Base-by-base conservation (phyloP, 2,888 invertebrate species). In the Biston stratarius region DNA sequence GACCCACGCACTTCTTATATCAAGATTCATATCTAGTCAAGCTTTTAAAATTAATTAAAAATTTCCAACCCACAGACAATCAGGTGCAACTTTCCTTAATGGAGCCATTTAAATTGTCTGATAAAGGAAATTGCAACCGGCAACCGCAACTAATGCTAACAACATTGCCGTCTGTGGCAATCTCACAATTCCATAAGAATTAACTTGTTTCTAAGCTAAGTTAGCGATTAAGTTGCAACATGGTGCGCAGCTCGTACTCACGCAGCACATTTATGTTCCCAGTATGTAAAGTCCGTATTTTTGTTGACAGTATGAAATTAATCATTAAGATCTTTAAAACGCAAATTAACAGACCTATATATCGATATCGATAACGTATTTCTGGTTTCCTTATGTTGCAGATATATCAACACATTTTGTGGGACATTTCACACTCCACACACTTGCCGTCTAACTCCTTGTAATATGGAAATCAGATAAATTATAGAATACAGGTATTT, bases 211-310 rank as follows among this genome's bases (percentile, higher is more conserved):
- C 81, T 80, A 82, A 83, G 83, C 80, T 80, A 83, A 88, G 87
- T 90, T 87, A 74, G 84, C 85, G 87, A 89, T 90, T 88, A 88
- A 90, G 86, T 88, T 87, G 88, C 87, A 87, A 90, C 88, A 87
- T 77, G 81, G 74, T 74, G 38, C 51, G 75, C 76, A 77, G 83
- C 84, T 83, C 44, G 56, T 51, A 56, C 44, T 36, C 34, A 34
- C 2, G 51, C 12, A 48, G 36, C 15, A 34, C 44, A 36, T 10
- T 55, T 59, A 33, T 51, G 8, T 34, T 34, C 0, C 11, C 56
- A 64, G 67, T 68, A 60, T 49, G 14, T 47, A 38, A 56, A 42
- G 38, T 57, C 10, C 52, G 34, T 48, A 24, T 24, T 24, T 24
- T 24, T 24, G 24, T 24, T 24, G 1, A 24, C 24, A 2, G 24